These are phyloP conservation scores for Cyanocitta stelleri DNA, from an alignment of 2,113 vertebrate genomes.

Conservation along the genomic window DNA sequence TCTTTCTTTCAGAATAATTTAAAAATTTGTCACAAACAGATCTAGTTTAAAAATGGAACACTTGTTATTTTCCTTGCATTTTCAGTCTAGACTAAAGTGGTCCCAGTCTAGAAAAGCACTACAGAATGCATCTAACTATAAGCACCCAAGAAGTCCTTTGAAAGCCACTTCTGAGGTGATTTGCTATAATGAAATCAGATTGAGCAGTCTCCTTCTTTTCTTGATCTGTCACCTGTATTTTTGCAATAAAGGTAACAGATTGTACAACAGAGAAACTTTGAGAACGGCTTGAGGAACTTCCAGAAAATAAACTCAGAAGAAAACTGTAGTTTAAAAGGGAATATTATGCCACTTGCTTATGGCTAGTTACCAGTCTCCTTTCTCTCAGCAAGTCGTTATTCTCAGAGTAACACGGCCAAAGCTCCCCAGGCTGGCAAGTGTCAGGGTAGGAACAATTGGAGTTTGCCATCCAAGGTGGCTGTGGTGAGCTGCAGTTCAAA, in stretches of 20 bases:
- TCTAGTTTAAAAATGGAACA: not conserved
- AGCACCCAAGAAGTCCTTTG: not conserved
- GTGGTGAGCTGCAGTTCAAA: constrained; percentile 78
- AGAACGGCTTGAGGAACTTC: not conserved
- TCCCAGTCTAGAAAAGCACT: not conserved
- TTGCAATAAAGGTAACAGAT: not conserved
- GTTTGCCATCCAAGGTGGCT: constrained; percentile 84
- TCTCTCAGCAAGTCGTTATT: not conserved
- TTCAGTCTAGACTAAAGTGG: not conserved
- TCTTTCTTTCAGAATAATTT: not conserved
- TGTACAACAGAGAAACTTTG: not conserved
- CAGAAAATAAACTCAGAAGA: not conserved
- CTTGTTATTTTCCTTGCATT: not conserved
- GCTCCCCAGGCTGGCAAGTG: not conserved
- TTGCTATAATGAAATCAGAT: not conserved
- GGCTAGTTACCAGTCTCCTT: not conserved
- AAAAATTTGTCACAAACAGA: not conserved
- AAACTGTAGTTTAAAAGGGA: not conserved
- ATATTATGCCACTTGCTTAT: not conserved
- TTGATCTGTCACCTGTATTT: not conserved
- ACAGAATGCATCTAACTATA: not conserved
- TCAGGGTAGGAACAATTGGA: constrained; percentile 77
- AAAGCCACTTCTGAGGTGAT: not conserved
- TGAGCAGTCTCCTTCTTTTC: not conserved
- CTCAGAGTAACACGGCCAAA: not conserved